Evolutionary conservation across 2,113 vertebrate genomes (phyloP), one percentile per base, ranked within the genome.

Genomic region (Acrocephalus arundinaceus): DNA sequence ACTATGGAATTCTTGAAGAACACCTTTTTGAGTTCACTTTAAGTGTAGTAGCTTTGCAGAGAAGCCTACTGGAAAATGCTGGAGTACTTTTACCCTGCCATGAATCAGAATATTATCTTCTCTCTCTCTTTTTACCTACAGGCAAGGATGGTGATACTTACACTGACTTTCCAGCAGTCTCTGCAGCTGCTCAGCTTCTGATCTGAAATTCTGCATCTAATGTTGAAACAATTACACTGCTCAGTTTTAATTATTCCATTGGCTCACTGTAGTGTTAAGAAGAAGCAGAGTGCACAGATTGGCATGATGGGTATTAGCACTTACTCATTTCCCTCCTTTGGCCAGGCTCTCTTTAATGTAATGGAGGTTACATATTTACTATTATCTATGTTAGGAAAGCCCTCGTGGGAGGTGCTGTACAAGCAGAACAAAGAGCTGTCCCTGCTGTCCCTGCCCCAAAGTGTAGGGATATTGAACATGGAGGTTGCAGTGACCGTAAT

Each of bases 1-100:
- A 39, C 59, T 62, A 0, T 21, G 25, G 24, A 57, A 6, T 71
- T 93, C 72, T 59, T 78, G 55, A 94, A 88, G 85, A 96, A n/a
- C 63, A 77, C 59, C 21, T 93, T 92, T 74, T 89, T 39, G 45
- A 77, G 81, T 66, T 83, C 33, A 62, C 90, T 93, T 75, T 11
- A 41, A 46, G 91, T 59, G 58, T 49, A 67, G 75, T 30, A 63
- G 52, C 54, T 92, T 76, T 62, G 35, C 35, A 85, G 80, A 81
- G 68, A 76, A 30, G 28, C 72, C 66, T 70, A 3, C 73, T 80
- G 63, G 35, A 87, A 96, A 92, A 78, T 46, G 41, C 84, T 95
- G 41, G 68, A 82, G 52, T 43, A 58, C 55, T 80, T 85, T 37
- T 35, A 48, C 51, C 33, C 24, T 10, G 4, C 31, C 24, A 16